phyloP scores from a whole-genome alignment of 2,888 invertebrate species.

The Noctua pronuba region DNA sequence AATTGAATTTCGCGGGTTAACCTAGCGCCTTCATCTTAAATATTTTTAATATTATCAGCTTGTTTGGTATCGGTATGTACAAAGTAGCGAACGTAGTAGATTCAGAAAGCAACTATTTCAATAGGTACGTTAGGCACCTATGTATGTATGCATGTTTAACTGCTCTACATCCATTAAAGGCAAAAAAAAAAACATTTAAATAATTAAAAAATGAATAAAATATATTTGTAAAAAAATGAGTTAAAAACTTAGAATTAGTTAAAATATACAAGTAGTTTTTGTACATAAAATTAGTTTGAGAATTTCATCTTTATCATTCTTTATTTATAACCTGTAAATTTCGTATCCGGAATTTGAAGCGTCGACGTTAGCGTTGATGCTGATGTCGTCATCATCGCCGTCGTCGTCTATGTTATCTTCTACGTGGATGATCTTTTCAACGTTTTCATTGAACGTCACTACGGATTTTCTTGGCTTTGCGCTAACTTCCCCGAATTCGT shows the following conservation, averaged over 20 bases:
- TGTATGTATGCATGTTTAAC: neutral
- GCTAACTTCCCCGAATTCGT: slow-evolving; percentile 84
- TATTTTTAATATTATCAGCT: neutral
- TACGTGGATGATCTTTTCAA: slow-evolving; percentile 88
- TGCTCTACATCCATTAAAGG: neutral
- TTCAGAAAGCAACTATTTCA: neutral
- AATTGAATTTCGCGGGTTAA: too few relatives aligned
- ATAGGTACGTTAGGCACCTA: neutral
- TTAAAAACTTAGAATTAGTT: neutral
- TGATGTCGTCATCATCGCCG: slow-evolving; percentile 4
- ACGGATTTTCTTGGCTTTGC: slow-evolving; percentile 84
- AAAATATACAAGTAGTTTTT: neutral
- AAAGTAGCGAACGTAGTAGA: neutral
- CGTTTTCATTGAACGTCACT: slow-evolving; percentile 90
- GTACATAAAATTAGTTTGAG: slow-evolving; percentile 19
- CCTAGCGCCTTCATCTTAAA: too few relatives aligned
- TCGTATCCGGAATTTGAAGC: slow-evolving; percentile 69
- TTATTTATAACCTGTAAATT: slow-evolving; percentile 77
- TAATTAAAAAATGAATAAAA: neutral
- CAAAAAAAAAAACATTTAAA: neutral
- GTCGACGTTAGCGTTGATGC: slow-evolving; percentile 4
- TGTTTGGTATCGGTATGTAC: neutral
- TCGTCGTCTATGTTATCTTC: slow-evolving; percentile 78
- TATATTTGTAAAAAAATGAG: slow-evolving; percentile 5
- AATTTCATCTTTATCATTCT: neutral